Percentiles rank a stretch among this genome's conserved stretches.
phyloP scores from a whole-genome alignment of 1,140 invertebrate species.

The Psilanteris sp. region DNA sequence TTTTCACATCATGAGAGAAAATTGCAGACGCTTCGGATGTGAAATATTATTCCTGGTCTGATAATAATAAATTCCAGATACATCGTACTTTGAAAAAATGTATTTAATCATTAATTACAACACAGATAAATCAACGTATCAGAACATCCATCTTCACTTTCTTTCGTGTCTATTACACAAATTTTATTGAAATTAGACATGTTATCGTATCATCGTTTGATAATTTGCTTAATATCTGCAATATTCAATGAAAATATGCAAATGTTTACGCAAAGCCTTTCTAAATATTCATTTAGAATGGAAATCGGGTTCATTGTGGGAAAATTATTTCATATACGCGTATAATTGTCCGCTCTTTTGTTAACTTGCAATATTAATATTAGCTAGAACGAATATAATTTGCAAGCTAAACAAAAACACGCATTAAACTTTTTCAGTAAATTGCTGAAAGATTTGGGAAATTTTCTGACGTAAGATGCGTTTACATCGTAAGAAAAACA shows the following conservation, averaged over 20 bases:
- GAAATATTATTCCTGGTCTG: conserved; percentile 4
- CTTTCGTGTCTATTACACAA: conserved; percentile 10
- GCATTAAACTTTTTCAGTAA: not conserved
- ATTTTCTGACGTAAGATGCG: not conserved
- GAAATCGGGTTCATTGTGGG: conserved; percentile 34
- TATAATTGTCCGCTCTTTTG: conserved; percentile 3
- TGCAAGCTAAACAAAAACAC: not conserved
- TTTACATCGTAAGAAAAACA: too few relatives aligned
- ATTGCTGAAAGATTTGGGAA: not conserved
- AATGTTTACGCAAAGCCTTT: conserved; percentile 32
- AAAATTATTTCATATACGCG: conserved; percentile 25
- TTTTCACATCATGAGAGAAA: conserved; percentile 5
- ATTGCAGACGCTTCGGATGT: not conserved
- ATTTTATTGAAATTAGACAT: not conserved
- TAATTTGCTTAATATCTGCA: conserved; percentile 17
- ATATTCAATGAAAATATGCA: conserved; percentile 2
- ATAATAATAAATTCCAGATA: conserved; percentile 8
- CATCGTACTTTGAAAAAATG: not conserved
- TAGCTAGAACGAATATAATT: conserved; percentile 7
- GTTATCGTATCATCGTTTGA: not conserved
- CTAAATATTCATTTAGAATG: conserved; percentile 41
- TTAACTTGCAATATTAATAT: conserved; percentile 9
- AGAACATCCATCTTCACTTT: conserved; percentile 11
- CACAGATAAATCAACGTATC: conserved; percentile 9
- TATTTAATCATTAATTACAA: not conserved